Base-by-base conservation (phyloP, 2,113 vertebrate genomes). In the Gorsachius goisagi region DNA sequence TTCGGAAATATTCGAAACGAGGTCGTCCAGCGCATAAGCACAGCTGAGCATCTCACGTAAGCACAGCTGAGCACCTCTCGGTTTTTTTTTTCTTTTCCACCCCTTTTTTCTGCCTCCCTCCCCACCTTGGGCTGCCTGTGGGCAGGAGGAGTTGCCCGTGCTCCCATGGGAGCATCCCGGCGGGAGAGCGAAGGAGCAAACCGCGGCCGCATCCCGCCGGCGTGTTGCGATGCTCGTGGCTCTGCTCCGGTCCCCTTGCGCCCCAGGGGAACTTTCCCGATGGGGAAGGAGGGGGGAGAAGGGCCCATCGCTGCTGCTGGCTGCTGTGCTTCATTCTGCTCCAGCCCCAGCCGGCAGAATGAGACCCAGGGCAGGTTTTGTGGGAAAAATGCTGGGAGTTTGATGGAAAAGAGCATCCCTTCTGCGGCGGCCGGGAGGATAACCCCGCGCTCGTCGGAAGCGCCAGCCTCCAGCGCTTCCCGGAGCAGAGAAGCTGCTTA, bases 341-440 rank as follows among this genome's bases (percentile, higher is more conserved):
- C 8, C 20, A 8, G 45, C 53, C 79, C 22, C 80, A 62, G 71
- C 50, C 22, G 6, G n/a, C 56, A 58, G n/a, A 45, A 15, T 32
- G 2, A 47, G n/a, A 45, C 12, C 8, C 1, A 1, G 44, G 32
- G n/a, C 6, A 23, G 15, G 7, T 41, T 44, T 50, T 27, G 23
- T 12, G 50, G 63, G 26, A 13, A 27, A 52, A 53, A 12, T 1
- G 6, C 63, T 12, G 68, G 69, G 80, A 89, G 78, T 69, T 41
- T 41, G 90, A 64, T 12, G 80, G 85, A 82, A 63, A 85, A 21
- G 93, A 88, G 47, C 78, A 50, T 63, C 41, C 39, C 17, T 9
- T 5, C 33, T 6, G 39, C 0, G 5, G 30, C 3, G 3, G 15
- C 1, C 26, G 39, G 0, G 1, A 33, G 76, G 53, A 35, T 27